Evolutionary conservation across 37 sponge, comb jelly and placozoan species (phyloP).

Genomic region (Halisarca cf. caerulea): DNA sequence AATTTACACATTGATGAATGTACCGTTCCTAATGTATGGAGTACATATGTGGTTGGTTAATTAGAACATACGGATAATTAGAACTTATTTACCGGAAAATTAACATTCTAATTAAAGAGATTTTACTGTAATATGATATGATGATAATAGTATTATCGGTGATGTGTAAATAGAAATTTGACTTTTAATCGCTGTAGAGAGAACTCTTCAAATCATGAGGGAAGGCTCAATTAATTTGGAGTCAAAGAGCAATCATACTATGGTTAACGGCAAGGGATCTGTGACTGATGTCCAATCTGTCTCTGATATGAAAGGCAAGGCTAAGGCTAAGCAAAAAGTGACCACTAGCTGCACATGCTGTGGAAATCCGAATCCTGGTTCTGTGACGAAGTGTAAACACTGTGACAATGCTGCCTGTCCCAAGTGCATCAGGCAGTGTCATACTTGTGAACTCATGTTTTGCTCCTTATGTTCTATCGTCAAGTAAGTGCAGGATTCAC

Average conservation of each 20-base stretch:
- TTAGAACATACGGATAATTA: too few species aligned
- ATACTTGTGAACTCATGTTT: background rate
- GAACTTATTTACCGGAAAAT: too few species aligned
- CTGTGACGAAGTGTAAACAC: slow-evolving; percentile 24
- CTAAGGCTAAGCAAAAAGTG: background rate
- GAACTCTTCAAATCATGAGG: background rate
- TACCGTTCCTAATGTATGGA: too few species aligned
- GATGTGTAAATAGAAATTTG: too few species aligned
- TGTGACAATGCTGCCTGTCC: slow-evolving; percentile 34
- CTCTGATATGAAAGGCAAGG: background rate
- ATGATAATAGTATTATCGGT: too few species aligned
- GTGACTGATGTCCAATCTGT: background rate
- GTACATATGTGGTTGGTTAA: too few species aligned
- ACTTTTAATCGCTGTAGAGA: background rate
- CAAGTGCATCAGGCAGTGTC: slow-evolving; percentile 2
- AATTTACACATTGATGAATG: too few species aligned
- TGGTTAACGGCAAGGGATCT: background rate
- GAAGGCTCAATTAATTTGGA: background rate
- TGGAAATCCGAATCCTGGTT: background rate
- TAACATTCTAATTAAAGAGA: too few species aligned
- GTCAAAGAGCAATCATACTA: background rate
- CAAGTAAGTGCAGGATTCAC: slow-evolving; percentile 2
- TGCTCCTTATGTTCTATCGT: background rate
- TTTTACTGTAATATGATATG: too few species aligned
- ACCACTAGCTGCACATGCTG: background rate